phyloP scores from a whole-genome alignment of 1,140 invertebrate species.

The Limonius californicus region DNA sequence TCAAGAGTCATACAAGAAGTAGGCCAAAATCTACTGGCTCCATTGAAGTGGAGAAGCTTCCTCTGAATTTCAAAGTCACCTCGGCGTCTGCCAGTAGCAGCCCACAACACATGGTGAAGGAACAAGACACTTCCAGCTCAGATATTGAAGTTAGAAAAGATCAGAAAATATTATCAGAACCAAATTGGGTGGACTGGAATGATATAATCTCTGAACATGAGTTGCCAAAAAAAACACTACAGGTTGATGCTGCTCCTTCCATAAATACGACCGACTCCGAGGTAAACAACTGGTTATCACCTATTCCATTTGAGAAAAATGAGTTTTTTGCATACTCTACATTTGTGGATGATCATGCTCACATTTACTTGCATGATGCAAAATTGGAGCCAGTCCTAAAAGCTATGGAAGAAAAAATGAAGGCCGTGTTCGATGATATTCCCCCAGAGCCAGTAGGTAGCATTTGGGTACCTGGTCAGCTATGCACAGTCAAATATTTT shows the following conservation, averaged over 20 bases:
- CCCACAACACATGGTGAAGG: too few relatives aligned
- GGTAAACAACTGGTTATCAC: slow-evolving; percentile 43
- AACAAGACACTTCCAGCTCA: too few relatives aligned
- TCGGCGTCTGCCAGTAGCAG: too few relatives aligned
- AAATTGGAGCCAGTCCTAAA: slow-evolving; percentile 47
- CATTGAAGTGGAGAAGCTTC: too few relatives aligned
- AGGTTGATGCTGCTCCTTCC: slow-evolving; percentile 18
- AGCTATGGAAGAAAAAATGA: slow-evolving; percentile 51
- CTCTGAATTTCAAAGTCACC: too few relatives aligned
- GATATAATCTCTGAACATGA: background rate
- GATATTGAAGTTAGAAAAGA: too few relatives aligned
- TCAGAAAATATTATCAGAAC: slow-evolving; percentile 3
- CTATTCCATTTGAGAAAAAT: slow-evolving; percentile 32
- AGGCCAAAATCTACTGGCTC: too few relatives aligned
- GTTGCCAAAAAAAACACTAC: too few relatives aligned
- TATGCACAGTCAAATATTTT: slow-evolving; percentile 61
- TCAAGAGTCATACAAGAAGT: too few relatives aligned
- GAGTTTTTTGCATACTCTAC: slow-evolving; percentile 53
- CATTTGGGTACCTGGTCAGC: slow-evolving; percentile 55
- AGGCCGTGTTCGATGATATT: slow-evolving; percentile 49
- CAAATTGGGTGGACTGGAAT: background rate
- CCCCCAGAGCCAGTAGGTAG: slow-evolving; percentile 47
- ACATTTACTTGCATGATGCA: slow-evolving; percentile 54
- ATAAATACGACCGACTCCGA: background rate
- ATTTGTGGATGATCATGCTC: slow-evolving; percentile 55